These are phyloP conservation scores for Argyresthia albistria DNA, from an alignment of 2,888 invertebrate genomes.

Conservation along the genomic window DNA sequence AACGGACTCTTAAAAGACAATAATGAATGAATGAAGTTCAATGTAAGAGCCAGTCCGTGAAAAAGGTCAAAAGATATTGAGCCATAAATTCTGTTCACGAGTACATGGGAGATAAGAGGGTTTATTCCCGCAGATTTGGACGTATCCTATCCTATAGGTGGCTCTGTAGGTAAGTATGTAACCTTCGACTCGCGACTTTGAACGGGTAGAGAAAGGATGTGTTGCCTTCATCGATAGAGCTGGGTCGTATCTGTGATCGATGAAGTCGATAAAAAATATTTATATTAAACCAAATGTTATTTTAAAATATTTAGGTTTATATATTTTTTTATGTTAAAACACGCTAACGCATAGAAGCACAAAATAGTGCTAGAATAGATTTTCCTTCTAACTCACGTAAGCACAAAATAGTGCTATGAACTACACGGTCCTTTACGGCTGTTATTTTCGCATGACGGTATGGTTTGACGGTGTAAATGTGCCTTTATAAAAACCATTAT, in stretches of 20 bases:
- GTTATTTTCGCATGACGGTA: too few relatives aligned
- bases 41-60: slow-evolving; percentile 30
- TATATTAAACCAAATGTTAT: slow-evolving; percentile 2
- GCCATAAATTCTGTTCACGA: slow-evolving; percentile 53
- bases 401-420: too few relatives aligned
- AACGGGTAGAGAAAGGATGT: slow-evolving; percentile 10
- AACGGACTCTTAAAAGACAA: not conserved
- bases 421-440: too few relatives aligned
- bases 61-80: slow-evolving; percentile 45
- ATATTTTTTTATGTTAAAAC: too few relatives aligned
- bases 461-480: too few relatives aligned
- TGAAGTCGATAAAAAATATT: slow-evolving; percentile 4
- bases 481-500: too few relatives aligned
- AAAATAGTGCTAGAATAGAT: too few relatives aligned
- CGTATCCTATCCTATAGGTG: slow-evolving; percentile 16
- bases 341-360: too few relatives aligned
- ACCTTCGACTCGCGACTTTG: too few relatives aligned
- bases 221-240: not conserved
- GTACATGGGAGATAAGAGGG: slow-evolving; percentile 51
- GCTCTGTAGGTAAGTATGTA: not conserved
- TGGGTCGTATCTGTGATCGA: not conserved
- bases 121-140: slow-evolving; percentile 57
- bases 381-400: too few relatives aligned
- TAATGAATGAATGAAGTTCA: slow-evolving; percentile 41
- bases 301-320: too few relatives aligned